Evolutionary conservation across 2,113 vertebrate species (phyloP), one percentile per base, ranked within the genome.

Genomic region (Rhabdornis inornatus): DNA sequence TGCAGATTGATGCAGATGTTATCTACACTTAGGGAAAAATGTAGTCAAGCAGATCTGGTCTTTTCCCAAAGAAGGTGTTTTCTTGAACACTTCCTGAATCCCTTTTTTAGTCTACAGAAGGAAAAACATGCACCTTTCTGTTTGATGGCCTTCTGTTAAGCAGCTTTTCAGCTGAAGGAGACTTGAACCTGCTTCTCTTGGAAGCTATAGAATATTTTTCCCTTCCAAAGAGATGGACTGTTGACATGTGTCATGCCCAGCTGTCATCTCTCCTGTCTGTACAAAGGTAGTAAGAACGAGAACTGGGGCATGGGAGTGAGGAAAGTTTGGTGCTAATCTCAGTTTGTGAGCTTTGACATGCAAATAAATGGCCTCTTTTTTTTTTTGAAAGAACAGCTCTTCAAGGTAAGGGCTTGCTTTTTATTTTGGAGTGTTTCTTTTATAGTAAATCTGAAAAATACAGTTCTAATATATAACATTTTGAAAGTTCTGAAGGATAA

Each of bases 91-190:
- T 45, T 94, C 17, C 27, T 30, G 27, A 65, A 76, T 86, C 27
- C 11, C 8, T 35, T 68, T 65, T 47, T 55, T 18, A 61, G 9
- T 72, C 40, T 30, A 10, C 16, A 27, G 15, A 79, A 63, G 31
- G 8, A 50, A 45, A 10, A 65, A 5, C 10, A 24, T 0, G 0
- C 21, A 16, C 13, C 14, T 72, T 85, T 13, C 39, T 77, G 7
- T 19, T 63, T 45, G 33, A 19, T 57, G 33, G 11, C 42, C 15
- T 63, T 74, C 25, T 53, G 28, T 71, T 59, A 71, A 71, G 47
- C 65, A 87, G 40, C 27, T 66, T 77, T 59, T 76, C 33, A 47
- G 15, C 42, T 65, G 35, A 44, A 35, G 60, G 39, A 47, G 27
- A 10, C 8, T 33, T 80, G 45, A 83, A 61, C 21, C 11, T 45